Evolutionary conservation across 2,888 invertebrate species (phyloP).

Genomic region (Tridacna gigas): DNA sequence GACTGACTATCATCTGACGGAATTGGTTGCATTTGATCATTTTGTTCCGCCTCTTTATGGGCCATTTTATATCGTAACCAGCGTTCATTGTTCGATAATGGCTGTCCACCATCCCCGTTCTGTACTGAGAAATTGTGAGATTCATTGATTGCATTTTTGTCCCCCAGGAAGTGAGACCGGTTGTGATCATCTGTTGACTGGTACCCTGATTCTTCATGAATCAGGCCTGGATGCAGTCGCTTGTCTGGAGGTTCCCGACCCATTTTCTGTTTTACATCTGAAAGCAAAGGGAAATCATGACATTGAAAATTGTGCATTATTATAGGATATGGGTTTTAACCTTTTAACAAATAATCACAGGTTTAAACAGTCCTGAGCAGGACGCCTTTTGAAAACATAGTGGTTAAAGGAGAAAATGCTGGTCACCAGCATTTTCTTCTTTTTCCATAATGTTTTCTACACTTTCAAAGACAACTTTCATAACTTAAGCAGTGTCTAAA

Average conservation of each 20-base stretch:
- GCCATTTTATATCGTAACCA: slow-evolving; percentile 84
- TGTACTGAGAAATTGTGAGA: slow-evolving; percentile 41
- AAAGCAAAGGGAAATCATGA: neutral
- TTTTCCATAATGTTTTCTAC: no score
- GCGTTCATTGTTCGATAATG: slow-evolving; percentile 80
- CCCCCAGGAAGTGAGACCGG: slow-evolving; percentile 26
- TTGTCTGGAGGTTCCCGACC: slow-evolving; percentile 64
- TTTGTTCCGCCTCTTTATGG: slow-evolving; percentile 57
- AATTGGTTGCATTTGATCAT: neutral
- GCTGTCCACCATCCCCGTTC: slow-evolving; percentile 42
- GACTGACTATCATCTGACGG: neutral
- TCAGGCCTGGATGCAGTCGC: slow-evolving; percentile 29
- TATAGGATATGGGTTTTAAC: no score
- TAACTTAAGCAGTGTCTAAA: no score
- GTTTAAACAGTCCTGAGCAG: no score
- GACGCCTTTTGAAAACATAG: no score
- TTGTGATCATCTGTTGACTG: slow-evolving; percentile 55
- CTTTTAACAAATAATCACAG: no score
- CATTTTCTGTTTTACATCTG: slow-evolving; percentile 61
- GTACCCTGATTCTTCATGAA: slow-evolving; percentile 67
- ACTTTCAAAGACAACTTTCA: no score
- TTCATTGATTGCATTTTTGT: slow-evolving; percentile 64
- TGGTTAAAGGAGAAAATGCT: no score
- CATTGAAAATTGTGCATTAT: no score
- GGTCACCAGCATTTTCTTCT: no score